Evolutionary conservation across 2,797 vertebrate species (phyloP), one percentile per base, ranked within the genome.

Genomic region (Holocentrus rufus): DNA sequence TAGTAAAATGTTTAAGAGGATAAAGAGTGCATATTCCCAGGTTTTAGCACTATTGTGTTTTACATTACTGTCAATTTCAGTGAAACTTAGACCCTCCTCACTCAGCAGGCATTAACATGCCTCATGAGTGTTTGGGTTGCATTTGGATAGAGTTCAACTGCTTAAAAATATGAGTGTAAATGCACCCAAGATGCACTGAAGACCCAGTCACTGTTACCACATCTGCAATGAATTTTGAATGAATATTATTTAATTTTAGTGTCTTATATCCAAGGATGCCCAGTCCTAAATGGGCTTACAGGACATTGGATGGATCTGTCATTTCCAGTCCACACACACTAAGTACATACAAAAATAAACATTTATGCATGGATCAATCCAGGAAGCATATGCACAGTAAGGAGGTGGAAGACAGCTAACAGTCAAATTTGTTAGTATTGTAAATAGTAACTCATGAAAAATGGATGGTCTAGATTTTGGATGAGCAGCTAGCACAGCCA

Each of bases 371-470:
- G 4, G 42, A 44, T 44, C 42, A 14, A 44, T 44, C 42, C 17
- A 44, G 42, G 42, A 44, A 44, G 42, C 44, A 25, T 14, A 49
- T 5, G 15, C 7, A 56, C 49, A 20, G n/a, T 39, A 58, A 76
- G 20, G 71, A 84, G 68, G 62, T 79, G 63, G 50, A 3, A 27
- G 18, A 31, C 30, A 23, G 25, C 20, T 42, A 27, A 27, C 25
- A 27, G 25, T 47, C 42, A 34, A 61, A 72, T 10, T 2, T 27
- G 52, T 10, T 10, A 60, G 59, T 65, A 52, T 73, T 65, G 52
- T 68, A 70, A 82, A 73, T 79, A 67, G 72, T 55, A 74, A 53
- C 65, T 63, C 77, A 74, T 82, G 70, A 80, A 82, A 82, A 72
- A 82, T 83, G 59, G 59, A 77, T 74, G 47, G 36, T 73, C 61